Percentiles rank a stretch among this genome's conserved stretches.
Evolutionary conservation across 2,113 vertebrate genomes (phyloP).

Genomic region (Todiramphus saurophagus): DNA sequence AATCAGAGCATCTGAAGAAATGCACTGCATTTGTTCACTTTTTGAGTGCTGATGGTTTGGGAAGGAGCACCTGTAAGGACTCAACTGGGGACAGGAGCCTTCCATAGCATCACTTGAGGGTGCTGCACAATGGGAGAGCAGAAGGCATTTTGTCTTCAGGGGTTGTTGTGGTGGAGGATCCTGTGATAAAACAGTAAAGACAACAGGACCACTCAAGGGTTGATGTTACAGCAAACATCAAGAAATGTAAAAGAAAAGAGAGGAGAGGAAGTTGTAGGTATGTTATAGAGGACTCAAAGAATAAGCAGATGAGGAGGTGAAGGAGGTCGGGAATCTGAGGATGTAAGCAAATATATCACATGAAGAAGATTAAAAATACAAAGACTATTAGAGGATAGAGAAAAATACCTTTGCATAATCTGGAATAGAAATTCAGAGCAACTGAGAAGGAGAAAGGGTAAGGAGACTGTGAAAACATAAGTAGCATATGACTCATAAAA

Average conservation of each 20-base stretch:
- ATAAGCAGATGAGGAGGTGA: not conserved
- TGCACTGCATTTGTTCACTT: not conserved
- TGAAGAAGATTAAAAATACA: not conserved
- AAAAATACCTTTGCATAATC: not conserved
- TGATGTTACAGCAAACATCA: not conserved
- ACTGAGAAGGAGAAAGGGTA: not conserved
- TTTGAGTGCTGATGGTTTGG: not conserved
- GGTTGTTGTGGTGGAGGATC: not conserved
- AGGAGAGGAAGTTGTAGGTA: not conserved
- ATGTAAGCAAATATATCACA: not conserved
- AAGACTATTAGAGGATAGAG: not conserved
- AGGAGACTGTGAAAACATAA: not conserved
- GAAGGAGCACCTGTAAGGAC: not conserved
- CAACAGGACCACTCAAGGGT: accelerated
- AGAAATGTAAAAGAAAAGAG: not conserved
- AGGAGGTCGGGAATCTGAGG: not conserved
- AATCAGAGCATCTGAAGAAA: not conserved
- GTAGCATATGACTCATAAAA: not conserved
- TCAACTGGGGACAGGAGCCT: not conserved
- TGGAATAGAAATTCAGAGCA: not conserved
- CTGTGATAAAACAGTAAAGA: accelerated
- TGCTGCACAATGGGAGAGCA: not conserved
- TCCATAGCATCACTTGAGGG: not conserved
- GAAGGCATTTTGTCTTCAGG: not conserved
- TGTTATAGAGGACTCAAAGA: not conserved